phyloP scores from a whole-genome alignment of 2,113 vertebrate genomes.

The Dipodomys spectabilis region DNA sequence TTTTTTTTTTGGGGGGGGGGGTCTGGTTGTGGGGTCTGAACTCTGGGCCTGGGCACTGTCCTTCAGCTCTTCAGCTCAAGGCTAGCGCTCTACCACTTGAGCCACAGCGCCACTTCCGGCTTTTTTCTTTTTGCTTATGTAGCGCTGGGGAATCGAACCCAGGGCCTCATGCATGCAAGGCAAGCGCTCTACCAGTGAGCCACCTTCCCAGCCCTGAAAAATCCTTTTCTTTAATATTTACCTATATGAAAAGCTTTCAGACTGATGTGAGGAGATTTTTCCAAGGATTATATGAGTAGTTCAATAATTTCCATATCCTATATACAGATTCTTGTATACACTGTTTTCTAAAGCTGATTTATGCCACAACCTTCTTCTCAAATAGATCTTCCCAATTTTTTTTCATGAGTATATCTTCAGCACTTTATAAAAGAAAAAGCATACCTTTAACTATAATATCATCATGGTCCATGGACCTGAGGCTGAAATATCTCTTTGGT shows the following conservation, averaged over 20 bases:
- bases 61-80: no score
- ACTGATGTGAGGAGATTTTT: neutral
- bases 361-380: neutral
- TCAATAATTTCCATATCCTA: neutral
- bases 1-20: no score
- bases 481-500: slow-evolving; percentile 20
- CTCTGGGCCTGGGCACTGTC: no score
- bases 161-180: no score
- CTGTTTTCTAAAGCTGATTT: neutral
- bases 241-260: neutral
- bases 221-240: neutral
- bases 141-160: no score
- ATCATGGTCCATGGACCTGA: neutral
- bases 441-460: neutral
- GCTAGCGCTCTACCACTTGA: no score
- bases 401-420: neutral
- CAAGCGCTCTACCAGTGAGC: no score
- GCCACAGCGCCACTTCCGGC: no score
- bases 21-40: no score
- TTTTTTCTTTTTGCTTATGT: no score
- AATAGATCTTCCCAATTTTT: neutral
- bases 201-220: no score
- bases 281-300: neutral
- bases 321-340: neutral
- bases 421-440: slow-evolving; percentile 20